Percentiles rank a stretch among this genome's conserved stretches.
These are phyloP conservation scores for Circaetus gallicus DNA, from an alignment of 2,113 vertebrate genomes.

Conservation along the genomic window DNA sequence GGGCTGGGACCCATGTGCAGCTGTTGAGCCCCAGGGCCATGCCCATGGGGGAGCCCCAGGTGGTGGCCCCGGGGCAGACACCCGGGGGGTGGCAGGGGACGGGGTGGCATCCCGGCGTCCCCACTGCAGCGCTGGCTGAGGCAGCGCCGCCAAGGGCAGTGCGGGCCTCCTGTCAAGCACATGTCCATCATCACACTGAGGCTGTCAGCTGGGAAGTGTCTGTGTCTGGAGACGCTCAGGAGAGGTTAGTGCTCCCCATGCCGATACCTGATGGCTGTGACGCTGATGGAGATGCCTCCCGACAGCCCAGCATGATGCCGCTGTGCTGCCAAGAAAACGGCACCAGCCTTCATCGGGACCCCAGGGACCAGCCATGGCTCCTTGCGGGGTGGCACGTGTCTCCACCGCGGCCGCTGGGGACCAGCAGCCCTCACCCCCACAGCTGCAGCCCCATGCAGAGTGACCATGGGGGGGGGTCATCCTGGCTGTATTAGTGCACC, in stretches of 20 bases:
- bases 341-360: fast-evolving
- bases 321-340: not conserved
- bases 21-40: not conserved
- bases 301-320: not conserved
- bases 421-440: not conserved
- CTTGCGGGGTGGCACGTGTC: fast-evolving
- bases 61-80: not conserved
- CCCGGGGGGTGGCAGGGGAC: fast-evolving
- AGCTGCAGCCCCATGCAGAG: not conserved
- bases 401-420: not conserved
- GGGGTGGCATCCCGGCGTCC: fast-evolving
- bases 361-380: not conserved
- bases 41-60: too few species aligned
- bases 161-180: not conserved
- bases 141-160: not conserved
- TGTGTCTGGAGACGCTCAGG: not conserved
- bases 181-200: not conserved
- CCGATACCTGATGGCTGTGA: not conserved
- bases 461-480: not conserved
- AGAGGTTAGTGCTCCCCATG: not conserved
- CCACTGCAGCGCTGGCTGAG: not conserved
- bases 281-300: not conserved
- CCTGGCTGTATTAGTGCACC: not conserved
- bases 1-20: not conserved
- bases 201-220: not conserved